Base-by-base conservation (phyloP, 2,113 vertebrate species). In the Lucifuga dentata region DNA sequence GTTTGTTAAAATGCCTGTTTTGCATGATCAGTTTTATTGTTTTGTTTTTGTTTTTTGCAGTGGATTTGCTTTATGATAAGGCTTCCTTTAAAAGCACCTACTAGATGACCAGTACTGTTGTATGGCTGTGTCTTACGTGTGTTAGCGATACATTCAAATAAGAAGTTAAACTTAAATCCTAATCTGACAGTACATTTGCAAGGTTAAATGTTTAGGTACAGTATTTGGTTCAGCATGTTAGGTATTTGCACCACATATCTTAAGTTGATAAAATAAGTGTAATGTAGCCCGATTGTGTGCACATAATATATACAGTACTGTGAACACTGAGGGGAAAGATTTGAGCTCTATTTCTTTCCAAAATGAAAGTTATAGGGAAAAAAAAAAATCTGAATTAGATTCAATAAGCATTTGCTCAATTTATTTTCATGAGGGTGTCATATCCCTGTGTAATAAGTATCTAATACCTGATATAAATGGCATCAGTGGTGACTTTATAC, bases 201-300 rank as follows among this genome's bases (percentile, higher is more conserved):
- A 80, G 57, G 40, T 75, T 64, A 76, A 72, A 84, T n/a, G 69
- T 38, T 69, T 40, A 50, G 26, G 26, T 76, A 86, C 52, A 84
- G 68, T 89, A 87, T 91, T 91, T 91, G 89, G 85, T 87, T 87
- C 78, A 85, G 61, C 75, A 87, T 68, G 78, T 81, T 75, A 60
- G 45, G 78, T 83, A 76, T 85, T 81, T 81, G 86, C 75, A 82
- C 83, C 55, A 74, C 51, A 53, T 81, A 85, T 80, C 71, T 75
- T 73, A 78, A 83, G 75, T 52, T 68, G 74, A 81, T 81, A 63
- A 88, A 87, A 77, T 71, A 84, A 86, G 46, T 70, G 40, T 5
- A 64, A 43, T 68, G 57, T 16, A 72, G 49, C 61, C 48, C 64
- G 59, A 67, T 63, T 63, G 56, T 79, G 84, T 87, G 65, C 85